A percentile compares a stretch with the other conserved stretches of the same genome.
Evolutionary conservation across 2,888 invertebrate genomes (phyloP).

Genomic region (Cephonodes hylas): DNA sequence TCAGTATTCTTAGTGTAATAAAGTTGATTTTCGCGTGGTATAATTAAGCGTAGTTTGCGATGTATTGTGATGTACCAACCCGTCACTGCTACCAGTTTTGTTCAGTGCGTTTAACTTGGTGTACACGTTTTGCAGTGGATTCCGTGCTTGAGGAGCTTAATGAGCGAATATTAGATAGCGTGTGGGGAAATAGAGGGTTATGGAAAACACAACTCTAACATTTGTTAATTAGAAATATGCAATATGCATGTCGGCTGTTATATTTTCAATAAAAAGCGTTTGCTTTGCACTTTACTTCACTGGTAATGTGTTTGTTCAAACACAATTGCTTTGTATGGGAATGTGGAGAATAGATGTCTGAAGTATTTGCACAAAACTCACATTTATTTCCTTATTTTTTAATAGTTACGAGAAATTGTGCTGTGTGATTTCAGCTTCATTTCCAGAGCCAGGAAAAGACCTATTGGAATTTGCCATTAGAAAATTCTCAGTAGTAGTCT

Average conservation of each 20-base stretch:
- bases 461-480: no score
- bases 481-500: no score
- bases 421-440: no score
- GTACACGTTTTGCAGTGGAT: slow-evolving; percentile 14
- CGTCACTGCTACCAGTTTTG: slow-evolving; percentile 54
- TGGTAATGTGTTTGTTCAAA: background rate
- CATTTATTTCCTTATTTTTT: no score
- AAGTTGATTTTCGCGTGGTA: slow-evolving; percentile 26
- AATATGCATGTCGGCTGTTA: background rate
- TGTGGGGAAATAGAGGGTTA: background rate
- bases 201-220: background rate
- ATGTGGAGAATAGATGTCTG: no score
- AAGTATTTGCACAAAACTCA: no score
- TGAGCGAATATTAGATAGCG: slow-evolving; percentile 6
- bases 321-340: background rate
- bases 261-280: background rate
- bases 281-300: background rate
- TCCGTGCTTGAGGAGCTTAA: slow-evolving; percentile 6
- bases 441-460: no score
- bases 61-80: slow-evolving; percentile 43
- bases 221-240: background rate
- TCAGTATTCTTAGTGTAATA: slow-evolving; percentile 23
- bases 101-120: slow-evolving; percentile 45
- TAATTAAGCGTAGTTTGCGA: slow-evolving; percentile 40
- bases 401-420: no score